Base-by-base conservation (phyloP, 2,888 invertebrate species). In the Cheilosia soror region DNA sequence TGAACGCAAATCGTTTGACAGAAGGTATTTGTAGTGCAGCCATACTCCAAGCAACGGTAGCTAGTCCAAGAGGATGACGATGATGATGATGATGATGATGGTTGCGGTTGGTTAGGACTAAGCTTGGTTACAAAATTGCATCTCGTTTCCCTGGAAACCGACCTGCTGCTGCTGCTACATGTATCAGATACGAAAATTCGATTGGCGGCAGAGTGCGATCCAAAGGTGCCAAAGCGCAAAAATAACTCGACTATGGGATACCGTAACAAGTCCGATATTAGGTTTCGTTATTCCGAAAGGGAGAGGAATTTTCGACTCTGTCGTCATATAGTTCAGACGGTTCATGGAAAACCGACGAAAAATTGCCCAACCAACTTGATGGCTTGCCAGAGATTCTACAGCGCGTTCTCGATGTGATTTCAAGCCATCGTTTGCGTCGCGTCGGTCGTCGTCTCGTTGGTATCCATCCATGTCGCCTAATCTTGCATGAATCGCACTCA, bases 401-500 rank as follows among this genome's bases (percentile, higher is more conserved):
- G 9, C 27, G 33, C 5, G 25, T 49, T 9, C 33, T 11, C 27
- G 15, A 33, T 57, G 42, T 44, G 31, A 55, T 44, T 44, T 44
- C 47, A 40, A 49, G 27, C 27, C 44, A 44, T 58, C 47, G 29
- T 15, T 5, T 15, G n/a, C 40, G 27, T 37, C 25, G 2, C 31
- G 6, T 57, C 15, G 25, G 47, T 60, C 25, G 37, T 62, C 51
- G 40, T 62, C 58, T 57, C 20, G 15, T 37, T 53, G 60, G 72
- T 51, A 72, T 49, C 49, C 65, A 63, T 68, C 65, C 77, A 71
- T 47, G 82, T 86, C 86, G 72, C 63, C 82, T 86, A 82, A 86
- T 86, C 86, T 78, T 63, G 73, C 77, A 66, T 78, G 80, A 73
- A 82, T 86, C 86, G 78, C 78, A 78, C 78, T 86, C 86, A 86